These are phyloP conservation scores for Ennomos fuscantarius DNA, from an alignment of 2,888 invertebrate genomes.

Conservation along the genomic window DNA sequence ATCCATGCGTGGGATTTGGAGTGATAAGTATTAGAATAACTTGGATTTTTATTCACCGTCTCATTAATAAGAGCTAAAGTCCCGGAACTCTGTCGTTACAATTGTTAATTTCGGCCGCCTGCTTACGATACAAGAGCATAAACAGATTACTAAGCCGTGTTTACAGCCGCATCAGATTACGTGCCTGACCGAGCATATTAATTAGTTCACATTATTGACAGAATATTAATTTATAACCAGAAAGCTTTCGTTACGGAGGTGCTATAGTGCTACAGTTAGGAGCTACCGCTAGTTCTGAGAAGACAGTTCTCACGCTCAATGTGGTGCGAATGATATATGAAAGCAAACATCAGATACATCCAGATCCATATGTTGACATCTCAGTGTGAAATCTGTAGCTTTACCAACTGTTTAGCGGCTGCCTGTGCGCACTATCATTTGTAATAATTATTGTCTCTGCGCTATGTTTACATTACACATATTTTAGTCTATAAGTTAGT, in stretches of 20 bases:
- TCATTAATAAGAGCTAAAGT: slow-evolving; percentile 16
- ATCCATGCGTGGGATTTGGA: slow-evolving; percentile 11
- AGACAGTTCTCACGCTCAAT: slow-evolving; percentile 79
- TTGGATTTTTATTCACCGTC: slow-evolving; percentile 11
- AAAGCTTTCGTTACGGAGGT: slow-evolving; percentile 67
- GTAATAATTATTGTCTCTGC: slow-evolving; percentile 84
- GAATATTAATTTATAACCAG: slow-evolving; percentile 67
- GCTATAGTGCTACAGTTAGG: slow-evolving; percentile 72
- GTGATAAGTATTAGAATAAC: slow-evolving; percentile 1
- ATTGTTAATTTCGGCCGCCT: slow-evolving; percentile 33
- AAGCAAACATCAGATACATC: slow-evolving; percentile 81
- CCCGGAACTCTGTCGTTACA: slow-evolving; percentile 35
- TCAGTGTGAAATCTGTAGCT: slow-evolving; percentile 85
- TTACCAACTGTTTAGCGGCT: slow-evolving; percentile 83
- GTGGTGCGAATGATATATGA: slow-evolving; percentile 82
- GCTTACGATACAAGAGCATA: slow-evolving; percentile 41
- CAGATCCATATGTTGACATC: slow-evolving; percentile 85
- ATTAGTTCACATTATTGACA: slow-evolving; percentile 71
- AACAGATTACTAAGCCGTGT: slow-evolving; percentile 48
- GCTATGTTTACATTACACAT: slow-evolving; percentile 78
- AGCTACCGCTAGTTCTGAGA: slow-evolving; percentile 74
- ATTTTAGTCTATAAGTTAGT: slow-evolving; percentile 65
- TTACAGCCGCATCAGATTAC: slow-evolving; percentile 52
- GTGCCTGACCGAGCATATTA: slow-evolving; percentile 60
- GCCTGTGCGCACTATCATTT: slow-evolving; percentile 80